Conservation (phyloP, 2,797 vertebrate species). For the Sardinella longiceps region DNA sequence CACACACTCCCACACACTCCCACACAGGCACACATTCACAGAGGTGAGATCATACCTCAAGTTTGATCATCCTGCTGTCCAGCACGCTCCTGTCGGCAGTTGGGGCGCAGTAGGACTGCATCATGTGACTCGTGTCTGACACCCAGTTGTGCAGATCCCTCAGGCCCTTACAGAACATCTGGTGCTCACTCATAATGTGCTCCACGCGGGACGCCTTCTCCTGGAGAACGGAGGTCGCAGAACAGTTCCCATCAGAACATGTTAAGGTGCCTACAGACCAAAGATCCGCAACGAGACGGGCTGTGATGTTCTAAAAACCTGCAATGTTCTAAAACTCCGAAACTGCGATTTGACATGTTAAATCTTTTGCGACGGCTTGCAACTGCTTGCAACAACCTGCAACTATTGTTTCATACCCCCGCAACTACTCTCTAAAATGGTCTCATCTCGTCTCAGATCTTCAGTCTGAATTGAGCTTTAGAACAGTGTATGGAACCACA, state of each 20-base stretch:
- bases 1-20: not conserved
- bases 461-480: too few relatives aligned
- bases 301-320: too few relatives aligned
- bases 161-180: conserved; percentile 86
- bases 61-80: conserved; percentile 90
- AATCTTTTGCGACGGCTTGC: too few relatives aligned
- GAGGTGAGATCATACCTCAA: conserved; percentile 92
- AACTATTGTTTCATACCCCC: too few relatives aligned
- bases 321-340: too few relatives aligned
- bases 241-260: not conserved
- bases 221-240: conserved; percentile 63
- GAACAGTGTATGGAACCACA: not conserved
- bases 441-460: too few relatives aligned
- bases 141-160: conserved; percentile 95
- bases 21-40: too few relatives aligned
- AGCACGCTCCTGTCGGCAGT: conserved; percentile 89
- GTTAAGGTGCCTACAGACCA: too few relatives aligned
- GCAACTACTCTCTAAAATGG: too few relatives aligned
- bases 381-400: too few relatives aligned
- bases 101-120: conserved; percentile 85
- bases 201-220: conserved; percentile 94
- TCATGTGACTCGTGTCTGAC: conserved; percentile 83
- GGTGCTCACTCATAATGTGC: conserved; percentile 89
- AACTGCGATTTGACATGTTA: too few relatives aligned
- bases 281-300: too few relatives aligned